These are phyloP conservation scores for Ruditapes philippinarum DNA, from an alignment of 1,140 invertebrate species.

Conservation along the genomic window DNA sequence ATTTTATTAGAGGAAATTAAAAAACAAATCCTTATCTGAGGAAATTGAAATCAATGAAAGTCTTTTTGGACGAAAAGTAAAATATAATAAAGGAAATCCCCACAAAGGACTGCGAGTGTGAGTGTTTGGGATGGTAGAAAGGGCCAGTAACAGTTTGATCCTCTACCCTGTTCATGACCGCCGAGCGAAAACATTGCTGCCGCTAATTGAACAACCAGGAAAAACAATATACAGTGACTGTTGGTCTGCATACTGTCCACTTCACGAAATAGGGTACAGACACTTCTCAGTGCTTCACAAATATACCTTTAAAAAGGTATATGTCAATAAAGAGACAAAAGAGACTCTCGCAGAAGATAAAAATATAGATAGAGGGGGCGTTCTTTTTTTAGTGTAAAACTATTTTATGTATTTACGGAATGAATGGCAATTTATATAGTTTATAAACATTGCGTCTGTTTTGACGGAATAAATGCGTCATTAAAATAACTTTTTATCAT, in stretches of 20 bases:
- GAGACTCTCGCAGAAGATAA: neutral
- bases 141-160: neutral
- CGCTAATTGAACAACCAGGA: neutral
- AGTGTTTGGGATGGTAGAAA: constrained; percentile 23
- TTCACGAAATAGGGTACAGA: neutral
- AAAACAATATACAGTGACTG: neutral
- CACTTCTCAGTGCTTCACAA: neutral
- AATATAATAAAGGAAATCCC: neutral
- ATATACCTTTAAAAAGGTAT: neutral
- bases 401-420: no score
- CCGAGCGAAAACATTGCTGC: neutral
- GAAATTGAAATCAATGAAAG: neutral
- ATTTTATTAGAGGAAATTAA: neutral
- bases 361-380: neutral
- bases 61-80: neutral
- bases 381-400: no score
- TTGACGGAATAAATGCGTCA: no score
- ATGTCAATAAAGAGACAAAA: neutral
- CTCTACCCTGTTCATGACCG: neutral
- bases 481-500: no score
- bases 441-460: no score
- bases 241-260: neutral
- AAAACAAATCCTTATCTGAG: neutral
- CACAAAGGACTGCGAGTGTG: constrained; percentile 1
- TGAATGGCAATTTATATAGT: no score